A percentile compares a stretch with the other conserved stretches of the same genome.
Conservation (phyloP, 1,140 invertebrate species). For the Drosophila prosaltans region DNA sequence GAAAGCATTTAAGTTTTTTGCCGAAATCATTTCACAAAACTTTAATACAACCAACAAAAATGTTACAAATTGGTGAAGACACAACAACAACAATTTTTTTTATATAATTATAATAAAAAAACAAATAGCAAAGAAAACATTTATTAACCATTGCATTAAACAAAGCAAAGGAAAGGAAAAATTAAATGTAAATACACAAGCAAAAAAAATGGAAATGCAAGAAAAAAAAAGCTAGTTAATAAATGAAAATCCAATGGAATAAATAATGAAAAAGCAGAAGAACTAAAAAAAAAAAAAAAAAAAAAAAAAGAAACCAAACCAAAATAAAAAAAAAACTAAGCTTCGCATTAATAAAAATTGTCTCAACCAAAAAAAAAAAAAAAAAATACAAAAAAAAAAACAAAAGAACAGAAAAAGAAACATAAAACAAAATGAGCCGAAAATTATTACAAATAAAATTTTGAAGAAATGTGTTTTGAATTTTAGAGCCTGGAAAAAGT, state of each 20-base stretch:
- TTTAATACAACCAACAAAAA: neutral
- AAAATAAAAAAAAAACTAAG: conserved; percentile 56
- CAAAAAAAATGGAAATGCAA: conserved; percentile 5
- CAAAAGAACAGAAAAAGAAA: conserved; percentile 30
- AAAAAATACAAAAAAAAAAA: conserved; percentile 37
- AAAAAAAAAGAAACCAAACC: too few relatives aligned
- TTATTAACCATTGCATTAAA: conserved; percentile 51
- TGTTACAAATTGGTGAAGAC: conserved; percentile 1
- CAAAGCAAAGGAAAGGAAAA: conserved; percentile 24
- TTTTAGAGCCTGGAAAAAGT: neutral
- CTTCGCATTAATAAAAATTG: conserved; percentile 80
- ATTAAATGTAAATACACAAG: conserved; percentile 70
- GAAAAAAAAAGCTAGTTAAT: conserved; percentile 42
- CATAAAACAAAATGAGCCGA: conserved; percentile 3
- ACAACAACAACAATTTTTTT: conserved; percentile 26
- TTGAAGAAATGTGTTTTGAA: conserved; percentile 21
- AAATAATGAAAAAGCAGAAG: conserved; percentile 35
- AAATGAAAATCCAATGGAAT: conserved; percentile 37
- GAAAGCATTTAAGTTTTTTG: conserved; percentile 46
- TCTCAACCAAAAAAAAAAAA: conserved; percentile 61
- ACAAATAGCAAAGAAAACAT: conserved; percentile 30
- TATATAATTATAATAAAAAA: conserved; percentile 35
- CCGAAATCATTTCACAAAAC: conserved; percentile 52
- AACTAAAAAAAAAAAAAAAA: conserved; percentile 50
- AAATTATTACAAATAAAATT: conserved; percentile 47